Conservation (phyloP, 2,888 invertebrate species). For the Callosobruchus maculatus region DNA sequence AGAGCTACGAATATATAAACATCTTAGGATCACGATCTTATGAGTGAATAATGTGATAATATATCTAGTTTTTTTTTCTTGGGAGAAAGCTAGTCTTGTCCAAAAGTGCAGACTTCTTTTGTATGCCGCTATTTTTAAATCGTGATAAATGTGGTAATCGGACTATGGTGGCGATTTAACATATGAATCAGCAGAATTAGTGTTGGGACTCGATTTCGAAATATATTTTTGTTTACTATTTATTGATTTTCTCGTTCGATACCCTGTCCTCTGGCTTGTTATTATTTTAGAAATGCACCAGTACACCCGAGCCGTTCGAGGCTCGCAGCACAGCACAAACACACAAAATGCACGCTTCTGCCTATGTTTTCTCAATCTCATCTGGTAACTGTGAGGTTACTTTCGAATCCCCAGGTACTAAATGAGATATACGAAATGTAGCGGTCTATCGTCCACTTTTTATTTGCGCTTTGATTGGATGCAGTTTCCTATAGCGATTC, state of each 20-base stretch:
- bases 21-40: too few relatives aligned
- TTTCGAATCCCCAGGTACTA: conserved; percentile 70
- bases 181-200: too few relatives aligned
- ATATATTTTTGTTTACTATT: not conserved
- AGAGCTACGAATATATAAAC: too few relatives aligned
- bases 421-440: conserved; percentile 75
- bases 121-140: too few relatives aligned
- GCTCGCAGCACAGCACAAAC: not conserved
- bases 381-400: conserved; percentile 94
- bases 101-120: too few relatives aligned
- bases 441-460: conserved; percentile 48
- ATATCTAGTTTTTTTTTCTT: too few relatives aligned
- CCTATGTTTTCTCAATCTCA: conserved; percentile 86
- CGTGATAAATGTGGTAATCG: too few relatives aligned
- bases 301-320: not conserved
- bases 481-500: not conserved
- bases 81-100: too few relatives aligned
- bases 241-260: not conserved
- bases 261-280: not conserved
- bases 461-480: conserved; percentile 8
- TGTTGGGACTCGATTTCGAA: too few relatives aligned
- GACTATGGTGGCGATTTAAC: too few relatives aligned
- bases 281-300: not conserved
- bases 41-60: too few relatives aligned
- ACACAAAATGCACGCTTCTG: conserved; percentile 40